Conservation (phyloP, 1,140 invertebrate genomes). For the Calliphora vicina region DNA sequence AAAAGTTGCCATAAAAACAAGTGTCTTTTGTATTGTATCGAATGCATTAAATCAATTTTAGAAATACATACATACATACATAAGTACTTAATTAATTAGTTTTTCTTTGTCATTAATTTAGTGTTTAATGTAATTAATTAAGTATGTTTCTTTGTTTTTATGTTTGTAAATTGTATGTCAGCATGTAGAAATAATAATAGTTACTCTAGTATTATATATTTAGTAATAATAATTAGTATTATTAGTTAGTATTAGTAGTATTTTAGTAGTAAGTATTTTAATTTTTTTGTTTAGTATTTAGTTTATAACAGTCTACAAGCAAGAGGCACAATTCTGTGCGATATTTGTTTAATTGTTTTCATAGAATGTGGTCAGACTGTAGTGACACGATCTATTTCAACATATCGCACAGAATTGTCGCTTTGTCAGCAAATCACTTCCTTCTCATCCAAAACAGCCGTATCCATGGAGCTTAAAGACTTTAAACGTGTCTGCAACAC, state of each 20-base stretch:
- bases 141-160: neutral
- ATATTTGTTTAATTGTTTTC: constrained; percentile 42
- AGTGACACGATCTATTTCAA: constrained; percentile 87
- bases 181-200: neutral
- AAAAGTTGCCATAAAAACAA: constrained; percentile 33
- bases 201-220: neutral
- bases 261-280: neutral
- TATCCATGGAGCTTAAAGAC: constrained; percentile 77
- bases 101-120: neutral
- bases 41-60: neutral
- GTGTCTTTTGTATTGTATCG: neutral
- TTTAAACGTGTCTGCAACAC: constrained; percentile 79
- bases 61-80: neutral
- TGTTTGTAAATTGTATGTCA: neutral
- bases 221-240: no score
- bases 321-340: constrained; percentile 62
- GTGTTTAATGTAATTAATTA: neutral
- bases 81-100: neutral
- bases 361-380: constrained; percentile 74
- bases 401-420: constrained; percentile 90
- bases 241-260: no score
- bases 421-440: constrained; percentile 92
- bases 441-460: constrained; percentile 81
- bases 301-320: constrained; percentile 27
- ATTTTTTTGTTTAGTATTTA: neutral